These are phyloP conservation scores for Zosterops borbonicus DNA, from an alignment of 2,113 vertebrate genomes.

Conservation along the genomic window DNA sequence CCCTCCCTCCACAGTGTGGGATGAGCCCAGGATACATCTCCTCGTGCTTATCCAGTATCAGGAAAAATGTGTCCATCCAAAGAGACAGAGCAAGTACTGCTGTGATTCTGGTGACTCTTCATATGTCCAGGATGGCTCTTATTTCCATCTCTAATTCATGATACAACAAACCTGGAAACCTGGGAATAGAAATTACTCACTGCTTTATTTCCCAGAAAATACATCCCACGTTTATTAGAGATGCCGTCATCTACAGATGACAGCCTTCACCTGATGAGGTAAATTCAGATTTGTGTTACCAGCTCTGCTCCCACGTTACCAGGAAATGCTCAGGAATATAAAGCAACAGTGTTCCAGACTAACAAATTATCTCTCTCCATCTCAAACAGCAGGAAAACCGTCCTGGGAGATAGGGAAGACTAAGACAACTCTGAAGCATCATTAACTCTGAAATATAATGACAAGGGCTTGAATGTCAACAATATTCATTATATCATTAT, in stretches of 20 bases:
- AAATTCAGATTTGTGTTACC: not conserved
- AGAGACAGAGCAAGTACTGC: not conserved
- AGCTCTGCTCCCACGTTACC: not conserved
- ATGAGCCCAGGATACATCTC: not conserved
- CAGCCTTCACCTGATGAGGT: not conserved
- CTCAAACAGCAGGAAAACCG: not conserved
- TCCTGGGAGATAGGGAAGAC: not conserved
- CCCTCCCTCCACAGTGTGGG: no score
- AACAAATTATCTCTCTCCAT: not conserved
- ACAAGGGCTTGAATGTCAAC: slow-evolving; percentile 18
- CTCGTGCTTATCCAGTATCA: not conserved
- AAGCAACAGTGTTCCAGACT: not conserved
- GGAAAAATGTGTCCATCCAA: not conserved
- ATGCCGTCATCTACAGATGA: not conserved
- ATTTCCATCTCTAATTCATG: not conserved
- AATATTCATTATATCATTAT: slow-evolving; percentile 4
- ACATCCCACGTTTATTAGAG: not conserved
- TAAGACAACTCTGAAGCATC: not conserved
- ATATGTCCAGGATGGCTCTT: not conserved
- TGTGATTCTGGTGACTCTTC: not conserved
- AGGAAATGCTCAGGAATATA: not conserved
- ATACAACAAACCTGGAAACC: not conserved
- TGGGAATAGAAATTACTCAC: not conserved
- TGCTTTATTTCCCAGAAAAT: not conserved
- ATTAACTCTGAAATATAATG: slow-evolving; percentile 25